Evolutionary conservation across 2,888 invertebrate species (phyloP).

Genomic region (Pollenia labialis): DNA sequence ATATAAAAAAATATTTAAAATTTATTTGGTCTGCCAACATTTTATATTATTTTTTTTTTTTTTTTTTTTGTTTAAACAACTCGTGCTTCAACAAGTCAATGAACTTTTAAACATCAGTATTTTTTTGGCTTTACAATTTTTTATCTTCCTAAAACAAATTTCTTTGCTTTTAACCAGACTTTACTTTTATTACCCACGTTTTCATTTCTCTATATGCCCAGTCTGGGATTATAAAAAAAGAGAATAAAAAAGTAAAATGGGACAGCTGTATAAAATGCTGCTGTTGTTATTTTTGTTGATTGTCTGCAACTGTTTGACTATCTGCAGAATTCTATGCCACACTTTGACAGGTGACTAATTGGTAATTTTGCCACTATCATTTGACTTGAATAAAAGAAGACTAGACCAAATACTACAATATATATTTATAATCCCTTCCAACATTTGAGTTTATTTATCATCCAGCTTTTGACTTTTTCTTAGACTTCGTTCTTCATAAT

Average conservation of each 20-base stretch:
- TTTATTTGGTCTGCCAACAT: constrained; percentile 59
- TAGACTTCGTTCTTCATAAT: neutral
- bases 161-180: neutral
- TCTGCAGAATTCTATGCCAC: constrained; percentile 58
- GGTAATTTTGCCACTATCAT: constrained; percentile 72
- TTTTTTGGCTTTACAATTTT: constrained; percentile 27
- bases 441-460: neutral
- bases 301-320: constrained; percentile 52
- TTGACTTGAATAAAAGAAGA: constrained; percentile 61
- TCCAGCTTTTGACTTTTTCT: constrained; percentile 13
- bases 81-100: constrained; percentile 50
- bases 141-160: neutral
- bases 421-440: neutral
- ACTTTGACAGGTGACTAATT: constrained; percentile 73
- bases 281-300: constrained; percentile 23
- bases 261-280: neutral
- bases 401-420: constrained; percentile 24
- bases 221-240: constrained; percentile 15
- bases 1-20: neutral
- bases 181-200: constrained; percentile 16
- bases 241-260: neutral
- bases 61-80: neutral
- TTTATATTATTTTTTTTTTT: neutral
- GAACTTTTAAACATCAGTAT: constrained; percentile 31
- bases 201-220: neutral